Base-by-base conservation (phyloP, 1,140 invertebrate genomes). In the Halesus radiatus region DNA sequence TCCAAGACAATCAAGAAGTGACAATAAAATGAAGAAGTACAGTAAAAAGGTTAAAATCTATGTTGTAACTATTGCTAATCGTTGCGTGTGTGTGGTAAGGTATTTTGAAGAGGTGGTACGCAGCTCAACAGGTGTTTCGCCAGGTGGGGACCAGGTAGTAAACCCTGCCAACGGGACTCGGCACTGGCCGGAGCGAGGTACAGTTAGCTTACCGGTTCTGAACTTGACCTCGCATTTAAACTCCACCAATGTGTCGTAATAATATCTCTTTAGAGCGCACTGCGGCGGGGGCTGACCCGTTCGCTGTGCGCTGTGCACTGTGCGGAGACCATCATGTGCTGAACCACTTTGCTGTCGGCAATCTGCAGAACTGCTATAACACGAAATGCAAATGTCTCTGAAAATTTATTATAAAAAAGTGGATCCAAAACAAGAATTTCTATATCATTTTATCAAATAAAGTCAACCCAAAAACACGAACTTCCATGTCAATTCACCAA, bases 161-260 rank as follows among this genome's bases (percentile, higher is more conserved):
- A 70, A 18, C 7, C 66, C 66, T 45, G 37, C 32, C 22, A 70
- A 70, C 62, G 32, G 45, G 20, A 72, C 29, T 10, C 32, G n/a
- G 68, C 68, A 29, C 45, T 53, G 68, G 68, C 68, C 50, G 68
- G 20, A 23, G 68, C 20, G 45, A 72, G 68, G 20, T 72, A 72
- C 68, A 72, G 68, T 72, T 72, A 72, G 20, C 45, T 72, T 72
- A 72, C 68, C 68, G 68, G 68, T 72, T 72, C 50, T 50, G 68
- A 53, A 72, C 68, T 72, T 72, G 68, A 72, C 68, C 68, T 53
- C 68, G 45, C 68, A 10, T 68, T 68, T 68, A 72, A 53, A 72
- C 68, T 72, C 64, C 64, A 68, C 64, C 68, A 72, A 52, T 72
- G 68, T 72, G 68, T 72, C 68, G 68, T 72, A 72, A 72, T 72